Evolutionary conservation across 2,888 invertebrate species (phyloP), one percentile per base, ranked within the genome.

Genomic region (Sinhomidia bicolor): DNA sequence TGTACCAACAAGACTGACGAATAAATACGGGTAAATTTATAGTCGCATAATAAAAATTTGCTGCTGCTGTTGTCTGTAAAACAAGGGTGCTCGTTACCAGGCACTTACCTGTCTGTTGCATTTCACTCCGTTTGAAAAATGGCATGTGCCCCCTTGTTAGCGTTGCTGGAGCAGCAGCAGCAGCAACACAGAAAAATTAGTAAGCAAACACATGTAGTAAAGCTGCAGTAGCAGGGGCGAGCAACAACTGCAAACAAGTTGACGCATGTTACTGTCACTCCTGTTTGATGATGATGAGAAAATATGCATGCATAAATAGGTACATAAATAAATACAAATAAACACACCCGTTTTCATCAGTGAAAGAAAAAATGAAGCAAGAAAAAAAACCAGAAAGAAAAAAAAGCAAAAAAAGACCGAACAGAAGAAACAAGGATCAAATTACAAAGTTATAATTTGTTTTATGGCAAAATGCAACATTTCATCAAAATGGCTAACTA

Each of bases 221-320:
- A n/a, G n/a, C n/a, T n/a, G 65, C 68, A 41, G 68, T 41, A 71
- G 36, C 44, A 68, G 20, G 41, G 23, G 57, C 23, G 36, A 68
- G 47, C 51, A 65, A 82, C 71, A 84, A 82, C 57, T n/a, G 65
- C 60, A 44, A 83, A 82, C 88, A 88, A 83, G 83, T 88, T 83
- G 83, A 88, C 68, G 88, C 88, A 79, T 88, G 88, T 79, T 83
- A 88, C 88, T 88, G 88, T 88, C 88, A 83, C 78, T 80, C 41
- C 29, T 32, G 5, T 83, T 83, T 78, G 83, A 88, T 88, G 83
- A 83, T n/a, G n/a, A n/a, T n/a, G n/a, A n/a, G 83, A 83, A 83
- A 83, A 83, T 78, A 88, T 88, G 65, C 44, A 47, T 78, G 82
- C 26, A 79, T 78, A 78, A 62, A 47, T 78, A 62, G 54, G 62